Percentiles rank a stretch among this genome's conserved stretches.
These are phyloP conservation scores for Tetrao urogallus DNA, from an alignment of 2,113 vertebrate genomes.

Conservation along the genomic window DNA sequence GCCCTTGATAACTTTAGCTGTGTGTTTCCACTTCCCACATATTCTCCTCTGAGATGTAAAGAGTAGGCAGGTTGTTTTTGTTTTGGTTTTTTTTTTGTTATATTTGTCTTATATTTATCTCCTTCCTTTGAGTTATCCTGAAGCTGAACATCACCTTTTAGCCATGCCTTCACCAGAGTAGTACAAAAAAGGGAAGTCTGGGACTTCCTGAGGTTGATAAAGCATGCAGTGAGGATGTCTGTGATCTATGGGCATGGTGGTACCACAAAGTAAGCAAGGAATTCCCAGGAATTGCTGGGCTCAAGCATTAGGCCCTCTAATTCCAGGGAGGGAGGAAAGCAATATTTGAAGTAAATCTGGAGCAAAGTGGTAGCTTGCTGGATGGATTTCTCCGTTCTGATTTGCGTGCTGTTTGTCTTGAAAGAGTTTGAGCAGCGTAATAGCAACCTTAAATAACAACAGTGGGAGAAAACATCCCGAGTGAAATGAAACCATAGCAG, in stretches of 20 bases:
- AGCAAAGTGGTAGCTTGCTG: not conserved
- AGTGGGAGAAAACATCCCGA: not conserved
- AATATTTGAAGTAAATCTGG: not conserved
- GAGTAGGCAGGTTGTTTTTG: not conserved
- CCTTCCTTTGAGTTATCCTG: not conserved
- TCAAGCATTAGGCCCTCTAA: not conserved
- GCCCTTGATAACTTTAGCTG: not conserved
- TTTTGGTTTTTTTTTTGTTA: not conserved
- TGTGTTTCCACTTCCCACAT: not conserved
- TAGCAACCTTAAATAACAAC: not conserved
- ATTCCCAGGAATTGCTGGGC: not conserved
- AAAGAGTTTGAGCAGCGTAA: not conserved
- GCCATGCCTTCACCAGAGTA: not conserved
- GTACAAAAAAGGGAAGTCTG: not conserved
- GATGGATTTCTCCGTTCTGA: not conserved
- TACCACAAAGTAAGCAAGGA: not conserved
- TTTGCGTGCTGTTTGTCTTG: not conserved
- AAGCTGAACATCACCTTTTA: rapidly evolving
- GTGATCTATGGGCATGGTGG: not conserved
- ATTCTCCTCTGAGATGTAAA: not conserved
- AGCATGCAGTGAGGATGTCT: not conserved
- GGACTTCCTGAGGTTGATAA: not conserved
- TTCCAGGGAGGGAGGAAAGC: not conserved
- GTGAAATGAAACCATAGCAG: not conserved
- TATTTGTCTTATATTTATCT: not conserved